Percentiles rank a stretch among this genome's conserved stretches.
Evolutionary conservation across 2,113 vertebrate species (phyloP).

Genomic region (Platichthys stellatus): DNA sequence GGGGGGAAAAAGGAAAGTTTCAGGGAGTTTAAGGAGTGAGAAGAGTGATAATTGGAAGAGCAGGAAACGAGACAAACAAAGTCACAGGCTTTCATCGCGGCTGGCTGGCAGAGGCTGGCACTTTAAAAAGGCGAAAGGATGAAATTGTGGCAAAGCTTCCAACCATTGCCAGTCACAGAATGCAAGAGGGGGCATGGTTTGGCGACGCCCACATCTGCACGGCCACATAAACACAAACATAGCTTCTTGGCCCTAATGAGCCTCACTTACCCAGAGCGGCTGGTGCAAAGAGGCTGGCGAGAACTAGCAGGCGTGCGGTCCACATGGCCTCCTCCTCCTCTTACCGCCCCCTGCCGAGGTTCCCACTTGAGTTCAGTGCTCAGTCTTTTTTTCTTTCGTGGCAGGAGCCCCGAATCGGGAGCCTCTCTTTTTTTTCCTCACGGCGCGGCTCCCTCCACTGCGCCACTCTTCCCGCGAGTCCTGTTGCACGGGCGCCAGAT

Average conservation of each 20-base stretch:
- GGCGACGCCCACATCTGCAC: constrained; percentile 24
- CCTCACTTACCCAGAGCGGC: constrained; percentile 86
- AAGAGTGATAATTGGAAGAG: constrained; percentile 62
- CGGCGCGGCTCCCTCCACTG: constrained; percentile 54
- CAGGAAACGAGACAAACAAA: constrained; percentile 49
- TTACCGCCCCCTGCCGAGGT: constrained; percentile 75
- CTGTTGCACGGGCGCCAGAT: constrained; percentile 31
- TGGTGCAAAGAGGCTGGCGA: constrained; percentile 87
- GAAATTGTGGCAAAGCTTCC: constrained; percentile 30
- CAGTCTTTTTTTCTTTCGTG: constrained; percentile 53
- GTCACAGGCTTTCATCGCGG: constrained; percentile 40
- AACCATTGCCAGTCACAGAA: constrained; percentile 18
- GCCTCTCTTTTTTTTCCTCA: constrained; percentile 40
- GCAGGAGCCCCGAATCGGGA: constrained; percentile 29
- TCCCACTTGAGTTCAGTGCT: constrained; percentile 73
- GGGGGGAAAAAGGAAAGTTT: constrained; percentile 29
- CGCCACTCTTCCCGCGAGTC: constrained; percentile 29
- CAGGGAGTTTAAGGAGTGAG: constrained; percentile 30
- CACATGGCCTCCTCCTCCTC: constrained; percentile 87
- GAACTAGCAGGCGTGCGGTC: constrained; percentile 89
- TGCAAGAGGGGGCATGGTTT: background rate
- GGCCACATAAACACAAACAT: constrained; percentile 1
- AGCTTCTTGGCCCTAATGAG: constrained; percentile 6
- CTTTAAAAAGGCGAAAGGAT: constrained; percentile 22
- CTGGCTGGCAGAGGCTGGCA: constrained; percentile 47